Evolutionary conservation across 2,888 invertebrate genomes (phyloP).

Genomic region (Hydropsyche betteni): DNA sequence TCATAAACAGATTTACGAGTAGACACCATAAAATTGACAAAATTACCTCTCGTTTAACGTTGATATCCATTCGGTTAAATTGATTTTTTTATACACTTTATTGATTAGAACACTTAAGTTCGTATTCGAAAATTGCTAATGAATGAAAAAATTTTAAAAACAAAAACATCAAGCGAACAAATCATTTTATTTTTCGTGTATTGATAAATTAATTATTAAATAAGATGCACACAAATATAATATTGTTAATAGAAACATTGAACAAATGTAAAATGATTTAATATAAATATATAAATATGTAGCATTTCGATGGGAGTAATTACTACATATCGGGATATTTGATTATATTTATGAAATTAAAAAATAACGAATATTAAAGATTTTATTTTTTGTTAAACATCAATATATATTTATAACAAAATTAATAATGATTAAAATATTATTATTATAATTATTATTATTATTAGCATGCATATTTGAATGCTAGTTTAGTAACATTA

Average conservation of each 20-base stretch:
- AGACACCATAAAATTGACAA: slow-evolving; percentile 51
- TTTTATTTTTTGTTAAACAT: slow-evolving; percentile 11
- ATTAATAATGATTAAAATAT: slow-evolving; percentile 15
- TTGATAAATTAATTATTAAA: no score
- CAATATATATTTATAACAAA: slow-evolving; percentile 21
- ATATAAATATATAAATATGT: no score
- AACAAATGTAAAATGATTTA: no score
- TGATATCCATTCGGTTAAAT: slow-evolving; percentile 44
- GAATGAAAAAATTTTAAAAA: no score
- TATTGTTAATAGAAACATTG: no score
- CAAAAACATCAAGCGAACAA: no score
- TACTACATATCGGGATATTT: background rate
- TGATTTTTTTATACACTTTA: slow-evolving; percentile 36
- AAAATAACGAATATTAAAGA: slow-evolving; percentile 9
- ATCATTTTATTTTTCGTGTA: no score
- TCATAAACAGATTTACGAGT: slow-evolving; percentile 51
- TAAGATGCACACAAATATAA: no score
- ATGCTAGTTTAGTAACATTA: slow-evolving; percentile 26
- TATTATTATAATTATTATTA: background rate
- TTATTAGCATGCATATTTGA: slow-evolving; percentile 17
- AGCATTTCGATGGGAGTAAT: no score
- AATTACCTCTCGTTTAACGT: slow-evolving; percentile 48
- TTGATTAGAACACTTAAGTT: slow-evolving; percentile 15
- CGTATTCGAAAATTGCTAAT: background rate
- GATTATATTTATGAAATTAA: background rate